phyloP scores from a whole-genome alignment of 2,113 vertebrate species.

The Platycercus adscitus region DNA sequence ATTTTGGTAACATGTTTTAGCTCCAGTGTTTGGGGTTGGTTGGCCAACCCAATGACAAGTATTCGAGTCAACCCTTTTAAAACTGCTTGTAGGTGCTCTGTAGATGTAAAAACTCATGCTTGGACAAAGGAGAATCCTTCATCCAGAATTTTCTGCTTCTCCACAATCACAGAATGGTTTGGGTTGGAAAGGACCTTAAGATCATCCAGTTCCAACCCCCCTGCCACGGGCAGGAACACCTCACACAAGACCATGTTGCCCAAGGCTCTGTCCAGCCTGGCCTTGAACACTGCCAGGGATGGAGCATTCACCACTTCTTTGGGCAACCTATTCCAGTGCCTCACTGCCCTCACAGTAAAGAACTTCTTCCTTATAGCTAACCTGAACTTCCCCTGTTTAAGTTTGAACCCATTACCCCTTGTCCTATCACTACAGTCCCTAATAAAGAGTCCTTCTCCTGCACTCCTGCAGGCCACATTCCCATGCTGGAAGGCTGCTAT shows the following conservation, averaged over 20 bases:
- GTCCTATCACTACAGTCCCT: neutral
- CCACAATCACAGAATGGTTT: neutral
- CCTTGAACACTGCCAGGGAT: neutral
- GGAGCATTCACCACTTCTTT: neutral
- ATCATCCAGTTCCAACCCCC: neutral
- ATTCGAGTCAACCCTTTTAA: neutral
- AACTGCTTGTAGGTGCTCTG: neutral
- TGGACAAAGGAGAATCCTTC: neutral
- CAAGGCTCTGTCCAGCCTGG: neutral
- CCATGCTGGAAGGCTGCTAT: neutral
- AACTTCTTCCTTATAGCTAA: neutral
- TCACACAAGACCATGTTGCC: neutral
- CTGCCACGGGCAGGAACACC: neutral
- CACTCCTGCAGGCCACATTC: neutral
- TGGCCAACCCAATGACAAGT: neutral
- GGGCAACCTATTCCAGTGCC: neutral
- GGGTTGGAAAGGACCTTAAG: neutral
- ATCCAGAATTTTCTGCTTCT: neutral
- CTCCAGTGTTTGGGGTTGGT: neutral
- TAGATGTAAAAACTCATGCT: neutral
- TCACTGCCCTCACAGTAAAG: neutral
- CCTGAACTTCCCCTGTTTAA: neutral
- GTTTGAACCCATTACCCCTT: neutral
- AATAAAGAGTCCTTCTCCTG: neutral
- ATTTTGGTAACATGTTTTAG: neutral